Evolutionary conservation across 2,113 vertebrate genomes (phyloP).

Genomic region (Eurystomus gularis): DNA sequence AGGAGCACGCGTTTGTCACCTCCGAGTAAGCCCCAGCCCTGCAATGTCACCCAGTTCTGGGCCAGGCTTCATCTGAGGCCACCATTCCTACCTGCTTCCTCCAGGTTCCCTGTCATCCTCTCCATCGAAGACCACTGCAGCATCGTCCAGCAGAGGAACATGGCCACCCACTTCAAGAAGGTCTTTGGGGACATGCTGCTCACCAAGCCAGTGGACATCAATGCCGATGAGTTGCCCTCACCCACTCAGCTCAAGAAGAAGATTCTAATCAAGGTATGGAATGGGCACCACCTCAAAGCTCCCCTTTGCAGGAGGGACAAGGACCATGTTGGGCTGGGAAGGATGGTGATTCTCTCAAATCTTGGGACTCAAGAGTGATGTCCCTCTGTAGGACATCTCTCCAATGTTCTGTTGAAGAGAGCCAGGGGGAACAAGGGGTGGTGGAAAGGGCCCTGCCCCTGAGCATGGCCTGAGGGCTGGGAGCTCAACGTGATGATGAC

Average conservation of each 20-base stretch:
- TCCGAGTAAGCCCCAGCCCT: conserved; percentile 76
- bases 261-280: conserved; percentile 85
- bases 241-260: conserved; percentile 86
- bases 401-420: neutral
- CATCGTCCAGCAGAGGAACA: conserved; percentile 88
- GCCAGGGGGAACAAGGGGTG: neutral
- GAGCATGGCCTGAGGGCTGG: neutral
- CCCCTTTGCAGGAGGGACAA: neutral
- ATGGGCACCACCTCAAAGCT: neutral
- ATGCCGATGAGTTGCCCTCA: conserved; percentile 82
- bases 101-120: conserved; percentile 85
- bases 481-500: neutral
- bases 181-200: conserved; percentile 89
- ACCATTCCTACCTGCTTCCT: neutral
- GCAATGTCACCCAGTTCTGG: accelerated
- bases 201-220: conserved; percentile 83
- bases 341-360: neutral
- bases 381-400: neutral
- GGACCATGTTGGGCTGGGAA: neutral
- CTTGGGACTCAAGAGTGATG: neutral
- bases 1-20: conserved; percentile 86
- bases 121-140: conserved; percentile 92
- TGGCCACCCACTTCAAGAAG: conserved; percentile 88
- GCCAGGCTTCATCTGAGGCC: neutral
- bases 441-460: neutral